Conservation (phyloP, 37 sponge, comb jelly and placozoan genomes). For the Axinella damicornis region DNA sequence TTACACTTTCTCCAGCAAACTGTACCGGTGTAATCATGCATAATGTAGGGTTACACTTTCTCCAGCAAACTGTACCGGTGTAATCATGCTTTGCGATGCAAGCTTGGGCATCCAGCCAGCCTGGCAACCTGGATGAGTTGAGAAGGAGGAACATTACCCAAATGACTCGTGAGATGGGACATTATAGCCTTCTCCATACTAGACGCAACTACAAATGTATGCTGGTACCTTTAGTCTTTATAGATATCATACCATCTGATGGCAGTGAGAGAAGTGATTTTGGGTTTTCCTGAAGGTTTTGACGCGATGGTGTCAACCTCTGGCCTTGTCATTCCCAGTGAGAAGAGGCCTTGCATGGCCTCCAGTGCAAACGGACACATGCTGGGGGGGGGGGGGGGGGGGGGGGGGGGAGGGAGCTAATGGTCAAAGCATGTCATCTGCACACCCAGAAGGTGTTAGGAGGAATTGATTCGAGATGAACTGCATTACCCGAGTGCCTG, state of each 20-base stretch:
- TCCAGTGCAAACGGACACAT: conserved; percentile 34
- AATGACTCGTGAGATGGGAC: too few species aligned
- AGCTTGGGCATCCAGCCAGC: conserved; percentile 21
- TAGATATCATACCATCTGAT: background rate
- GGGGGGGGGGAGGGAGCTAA: too few species aligned
- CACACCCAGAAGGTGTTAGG: too few species aligned
- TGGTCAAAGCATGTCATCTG: too few species aligned
- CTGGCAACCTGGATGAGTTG: background rate
- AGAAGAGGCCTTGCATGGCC: conserved; percentile 31
- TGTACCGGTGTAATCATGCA: conserved; percentile 10
- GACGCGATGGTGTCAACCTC: conserved; percentile 5
- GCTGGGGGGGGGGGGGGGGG: background rate
- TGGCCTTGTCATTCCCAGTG: conserved; percentile 22
- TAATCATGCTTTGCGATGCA: background rate
- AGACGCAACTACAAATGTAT: too few species aligned
- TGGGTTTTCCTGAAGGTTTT: background rate
- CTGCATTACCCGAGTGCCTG: conserved; percentile 52
- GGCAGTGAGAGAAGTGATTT: background rate
- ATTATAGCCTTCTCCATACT: too few species aligned
- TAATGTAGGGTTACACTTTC: too few species aligned
- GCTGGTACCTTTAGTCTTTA: too few species aligned
- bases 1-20: too few species aligned
- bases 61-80: too few species aligned
- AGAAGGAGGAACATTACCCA: too few species aligned
- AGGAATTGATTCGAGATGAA: too few species aligned